Percentiles rank a stretch among this genome's conserved stretches.
Evolutionary conservation across 1,140 invertebrate species (phyloP).

Genomic region (Diachasmimorpha longicaudata): DNA sequence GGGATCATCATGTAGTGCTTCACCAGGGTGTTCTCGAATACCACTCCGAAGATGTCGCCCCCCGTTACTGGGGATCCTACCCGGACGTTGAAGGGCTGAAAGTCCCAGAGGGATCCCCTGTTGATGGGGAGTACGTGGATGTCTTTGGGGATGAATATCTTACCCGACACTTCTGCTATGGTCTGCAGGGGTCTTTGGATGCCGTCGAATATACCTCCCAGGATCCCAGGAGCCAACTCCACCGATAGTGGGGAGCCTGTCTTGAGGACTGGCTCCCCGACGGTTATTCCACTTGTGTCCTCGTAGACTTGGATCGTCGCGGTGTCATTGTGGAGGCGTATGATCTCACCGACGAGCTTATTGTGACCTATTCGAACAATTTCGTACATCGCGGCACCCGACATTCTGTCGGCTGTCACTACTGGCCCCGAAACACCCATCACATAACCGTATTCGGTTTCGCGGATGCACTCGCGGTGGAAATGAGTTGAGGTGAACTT

Average conservation of each 20-base stretch:
- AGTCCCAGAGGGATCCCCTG: constrained; percentile 73
- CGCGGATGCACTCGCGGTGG: background rate
- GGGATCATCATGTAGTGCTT: constrained; percentile 78
- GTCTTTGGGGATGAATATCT: constrained; percentile 85
- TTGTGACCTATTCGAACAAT: constrained; percentile 75
- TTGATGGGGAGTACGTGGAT: constrained; percentile 70
- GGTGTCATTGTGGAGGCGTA: constrained; percentile 70
- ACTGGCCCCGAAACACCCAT: constrained; percentile 39
- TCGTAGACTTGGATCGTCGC: constrained; percentile 74
- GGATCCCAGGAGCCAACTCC: constrained; percentile 83
- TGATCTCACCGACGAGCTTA: constrained; percentile 78
- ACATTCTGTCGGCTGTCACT: constrained; percentile 49
- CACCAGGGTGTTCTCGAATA: constrained; percentile 78
- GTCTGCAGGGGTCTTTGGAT: constrained; percentile 83
- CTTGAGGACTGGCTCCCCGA: constrained; percentile 82
- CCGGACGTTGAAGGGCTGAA: constrained; percentile 69
- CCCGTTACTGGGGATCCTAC: constrained; percentile 74
- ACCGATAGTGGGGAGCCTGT: constrained; percentile 85
- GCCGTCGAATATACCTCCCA: constrained; percentile 76
- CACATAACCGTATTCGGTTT: constrained; percentile 29
- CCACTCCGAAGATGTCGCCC: constrained; percentile 77
- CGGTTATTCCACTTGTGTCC: constrained; percentile 86
- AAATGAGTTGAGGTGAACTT: background rate
- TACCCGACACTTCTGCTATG: constrained; percentile 72
- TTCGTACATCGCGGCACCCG: constrained; percentile 68